These are phyloP conservation scores for Onychostruthus taczanowskii DNA, from an alignment of 2,113 vertebrate species.

Conservation along the genomic window DNA sequence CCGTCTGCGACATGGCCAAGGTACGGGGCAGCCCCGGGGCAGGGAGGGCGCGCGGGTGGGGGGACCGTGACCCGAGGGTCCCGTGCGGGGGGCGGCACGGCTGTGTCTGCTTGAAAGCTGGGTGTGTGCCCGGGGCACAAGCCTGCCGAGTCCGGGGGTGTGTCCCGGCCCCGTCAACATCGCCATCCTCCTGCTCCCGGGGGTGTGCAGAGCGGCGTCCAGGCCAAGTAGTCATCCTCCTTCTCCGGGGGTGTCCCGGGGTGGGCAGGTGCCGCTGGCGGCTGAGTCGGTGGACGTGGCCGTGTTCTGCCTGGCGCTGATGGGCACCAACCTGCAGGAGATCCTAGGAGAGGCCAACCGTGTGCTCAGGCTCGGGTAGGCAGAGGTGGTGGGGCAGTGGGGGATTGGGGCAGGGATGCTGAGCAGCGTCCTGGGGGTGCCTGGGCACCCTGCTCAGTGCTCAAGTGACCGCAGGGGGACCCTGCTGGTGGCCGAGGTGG, in stretches of 20 bases:
- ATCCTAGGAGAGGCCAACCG: slow-evolving; percentile 90
- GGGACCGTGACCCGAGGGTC: background rate
- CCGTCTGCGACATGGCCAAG: slow-evolving; percentile 90
- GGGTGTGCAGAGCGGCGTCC: accelerated
- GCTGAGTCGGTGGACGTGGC: slow-evolving; percentile 83
- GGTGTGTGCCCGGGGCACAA: too few species aligned
- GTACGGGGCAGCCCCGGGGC: slow-evolving; percentile 45
- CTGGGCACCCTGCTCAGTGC: background rate
- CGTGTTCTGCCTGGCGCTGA: slow-evolving; percentile 93
- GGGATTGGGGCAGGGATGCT: background rate
- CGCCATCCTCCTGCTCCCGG: background rate
- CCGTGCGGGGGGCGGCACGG: background rate
- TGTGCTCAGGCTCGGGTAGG: slow-evolving; percentile 85
- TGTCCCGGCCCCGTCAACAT: background rate
- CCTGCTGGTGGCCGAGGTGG: slow-evolving; percentile 90
- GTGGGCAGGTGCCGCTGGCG: slow-evolving; percentile 82
- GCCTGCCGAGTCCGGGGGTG: accelerated
- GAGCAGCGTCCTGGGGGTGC: background rate
- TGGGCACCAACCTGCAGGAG: slow-evolving; percentile 92
- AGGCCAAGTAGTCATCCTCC: background rate
- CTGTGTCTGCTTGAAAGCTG: background rate
- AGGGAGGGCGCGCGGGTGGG: background rate
- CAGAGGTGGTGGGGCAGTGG: accelerated
- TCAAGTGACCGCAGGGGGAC: slow-evolving; percentile 74
- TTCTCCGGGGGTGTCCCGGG: background rate